These are phyloP conservation scores for Drosophila neoperkinsi DNA, from an alignment of 2,888 invertebrate species.

Conservation along the genomic window DNA sequence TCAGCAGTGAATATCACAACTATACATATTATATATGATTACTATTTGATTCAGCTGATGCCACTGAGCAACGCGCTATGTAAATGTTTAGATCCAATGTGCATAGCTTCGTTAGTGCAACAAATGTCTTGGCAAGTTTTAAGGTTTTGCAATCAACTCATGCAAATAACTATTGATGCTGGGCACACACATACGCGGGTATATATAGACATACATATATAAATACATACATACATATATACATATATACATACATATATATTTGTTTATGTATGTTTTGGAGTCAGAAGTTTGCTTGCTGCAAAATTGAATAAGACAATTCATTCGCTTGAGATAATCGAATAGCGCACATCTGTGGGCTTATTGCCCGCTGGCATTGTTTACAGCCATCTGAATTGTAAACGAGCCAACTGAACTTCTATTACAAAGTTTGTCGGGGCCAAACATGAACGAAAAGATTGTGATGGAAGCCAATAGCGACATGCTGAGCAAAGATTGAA, in stretches of 20 bases:
- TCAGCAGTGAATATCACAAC: neutral
- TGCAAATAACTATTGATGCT: conserved; percentile 72
- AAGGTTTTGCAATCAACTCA: conserved; percentile 73
- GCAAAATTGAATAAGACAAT: conserved; percentile 80
- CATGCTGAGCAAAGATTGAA: conserved; percentile 29
- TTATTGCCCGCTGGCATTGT: conserved; percentile 62
- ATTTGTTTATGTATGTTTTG: conserved; percentile 1
- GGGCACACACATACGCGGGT: neutral
- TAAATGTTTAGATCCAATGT: conserved; percentile 53
- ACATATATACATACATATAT: neutral
- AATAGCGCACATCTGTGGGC: conserved; percentile 71
- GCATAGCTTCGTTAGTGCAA: conserved; percentile 56
- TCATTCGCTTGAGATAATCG: conserved; percentile 78
- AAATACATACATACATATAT: neutral
- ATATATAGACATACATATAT: neutral
- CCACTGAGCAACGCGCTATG: conserved; percentile 11
- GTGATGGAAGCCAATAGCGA: conserved; percentile 9
- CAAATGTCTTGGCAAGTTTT: conserved; percentile 55
- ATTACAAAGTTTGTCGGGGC: conserved; percentile 50
- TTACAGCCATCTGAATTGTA: conserved; percentile 68
- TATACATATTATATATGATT: neutral
- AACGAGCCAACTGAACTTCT: conserved; percentile 62
- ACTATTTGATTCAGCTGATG: neutral
- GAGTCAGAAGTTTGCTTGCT: conserved; percentile 38
- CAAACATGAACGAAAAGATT: conserved; percentile 30